Evolutionary conservation across 1,140 invertebrate species (phyloP).

Genomic region (Centruroides sculpturatus): DNA sequence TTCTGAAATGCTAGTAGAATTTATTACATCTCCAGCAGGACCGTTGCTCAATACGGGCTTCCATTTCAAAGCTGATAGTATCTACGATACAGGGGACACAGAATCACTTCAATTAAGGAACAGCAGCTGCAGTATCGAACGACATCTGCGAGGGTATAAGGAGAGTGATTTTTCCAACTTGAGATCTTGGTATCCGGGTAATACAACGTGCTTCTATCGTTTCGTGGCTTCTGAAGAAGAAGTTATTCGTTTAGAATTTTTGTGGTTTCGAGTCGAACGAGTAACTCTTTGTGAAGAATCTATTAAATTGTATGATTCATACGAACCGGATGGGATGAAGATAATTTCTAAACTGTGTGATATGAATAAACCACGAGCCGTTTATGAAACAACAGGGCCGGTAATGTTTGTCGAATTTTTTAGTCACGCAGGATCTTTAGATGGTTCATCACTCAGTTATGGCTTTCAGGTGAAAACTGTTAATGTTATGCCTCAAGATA

Average conservation of each 20-base stretch:
- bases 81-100: slow-evolving; percentile 9
- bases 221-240: slow-evolving; percentile 16
- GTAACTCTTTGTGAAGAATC: slow-evolving; percentile 19
- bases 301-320: slow-evolving; percentile 17
- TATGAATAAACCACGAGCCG: slow-evolving; percentile 16
- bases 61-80: slow-evolving; percentile 18
- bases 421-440: slow-evolving; percentile 16
- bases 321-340: slow-evolving; percentile 15
- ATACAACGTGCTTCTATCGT: slow-evolving; percentile 18
- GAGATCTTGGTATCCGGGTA: slow-evolving; percentile 20
- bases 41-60: slow-evolving; percentile 21
- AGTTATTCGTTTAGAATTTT: slow-evolving; percentile 18
- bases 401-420: slow-evolving; percentile 18
- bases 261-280: slow-evolving; percentile 18
- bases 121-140: slow-evolving; percentile 17
- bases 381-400: slow-evolving; percentile 15
- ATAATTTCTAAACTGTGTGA: slow-evolving; percentile 21
- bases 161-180: slow-evolving; percentile 14
- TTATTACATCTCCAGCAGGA: slow-evolving; percentile 66
- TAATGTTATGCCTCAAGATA: slow-evolving; percentile 7
- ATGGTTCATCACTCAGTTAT: slow-evolving; percentile 20
- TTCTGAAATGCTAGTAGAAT: slow-evolving; percentile 75
- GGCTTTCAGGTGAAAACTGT: slow-evolving; percentile 19
- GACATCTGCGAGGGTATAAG: slow-evolving; percentile 13
- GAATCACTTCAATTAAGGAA: slow-evolving; percentile 13